Evolutionary conservation across 2,113 vertebrate genomes (phyloP), one percentile per base, ranked within the genome.

Genomic region (Oceanodroma tethys): DNA sequence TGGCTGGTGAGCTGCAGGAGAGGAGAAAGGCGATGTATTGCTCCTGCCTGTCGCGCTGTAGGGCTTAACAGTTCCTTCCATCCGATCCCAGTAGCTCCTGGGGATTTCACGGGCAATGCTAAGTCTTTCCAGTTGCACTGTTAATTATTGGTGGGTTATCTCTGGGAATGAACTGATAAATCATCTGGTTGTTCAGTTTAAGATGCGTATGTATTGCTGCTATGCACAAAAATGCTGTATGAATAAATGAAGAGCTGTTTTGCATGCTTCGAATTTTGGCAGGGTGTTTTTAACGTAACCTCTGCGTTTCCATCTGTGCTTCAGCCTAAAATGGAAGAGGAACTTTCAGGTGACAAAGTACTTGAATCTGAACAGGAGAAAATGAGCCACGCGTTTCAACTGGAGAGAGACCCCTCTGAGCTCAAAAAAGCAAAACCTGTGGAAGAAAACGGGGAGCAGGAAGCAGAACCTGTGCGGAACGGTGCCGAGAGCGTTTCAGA

Each of bases 391-490:
- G 97, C 94, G 75, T 91, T 97, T 94, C 97, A 95, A 3, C 82
- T 95, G 22, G 97, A 98, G n/a, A 97, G 97, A 74, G 98, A 98
- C 5, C 59, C 93, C 75, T 87, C 71, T 7, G 97, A 98, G 80
- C 89, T 98, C 20, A 95, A 96, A 80, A n/a, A 97, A 91, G 66
- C 48, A 16, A 90, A 96, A 76, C 27, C 91, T 71, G 90, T 97
- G 27, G 99, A 99, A 88, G 99, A 99, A 94, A 99, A 99, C 0
- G 99, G 99, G 2, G 99, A 99, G 90, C 92, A 97, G 13, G 99
- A 99, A 59, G 85, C 94, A 9, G 99, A 99, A 88, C 98, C 98
- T 4, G 92, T 99, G 59, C 98, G 98, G n/a, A 99, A 99, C 1
- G 99, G 99, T 3, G 99, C 99, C 0, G 99, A 99, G 66, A 98